Conservation (phyloP, 1,140 invertebrate genomes). For the Drosophila pachea region DNA sequence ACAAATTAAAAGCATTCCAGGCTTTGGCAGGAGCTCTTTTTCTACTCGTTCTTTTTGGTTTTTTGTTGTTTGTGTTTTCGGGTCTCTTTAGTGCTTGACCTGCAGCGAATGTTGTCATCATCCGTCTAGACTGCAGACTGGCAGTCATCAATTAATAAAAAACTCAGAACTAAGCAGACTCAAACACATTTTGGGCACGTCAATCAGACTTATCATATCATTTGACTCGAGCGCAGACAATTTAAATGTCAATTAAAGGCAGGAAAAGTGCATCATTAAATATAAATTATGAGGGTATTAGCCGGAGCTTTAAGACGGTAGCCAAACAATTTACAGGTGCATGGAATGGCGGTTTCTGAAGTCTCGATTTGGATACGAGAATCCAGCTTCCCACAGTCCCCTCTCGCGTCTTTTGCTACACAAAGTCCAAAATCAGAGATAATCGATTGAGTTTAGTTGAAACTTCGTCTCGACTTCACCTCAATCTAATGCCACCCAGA, state of each 20-base stretch:
- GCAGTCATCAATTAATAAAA: constrained; percentile 72
- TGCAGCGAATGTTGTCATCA: constrained; percentile 75
- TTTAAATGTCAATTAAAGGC: constrained; percentile 74
- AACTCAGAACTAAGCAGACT: constrained; percentile 28
- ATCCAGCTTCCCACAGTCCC: too few relatives aligned
- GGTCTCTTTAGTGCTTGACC: constrained; percentile 43
- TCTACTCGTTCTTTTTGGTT: constrained; percentile 23
- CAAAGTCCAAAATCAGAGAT: neutral
- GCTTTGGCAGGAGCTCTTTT: constrained; percentile 11
- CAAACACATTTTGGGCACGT: constrained; percentile 36
- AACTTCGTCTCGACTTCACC: neutral
- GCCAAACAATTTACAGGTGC: constrained; percentile 34
- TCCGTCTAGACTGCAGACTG: constrained; percentile 27
- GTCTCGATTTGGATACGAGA: neutral
- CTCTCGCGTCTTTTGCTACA: too few relatives aligned
- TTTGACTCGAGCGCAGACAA: constrained; percentile 54
- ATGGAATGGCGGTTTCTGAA: neutral
- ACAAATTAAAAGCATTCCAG: constrained; percentile 72
- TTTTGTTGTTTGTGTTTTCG: constrained; percentile 5
- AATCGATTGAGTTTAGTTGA: neutral
- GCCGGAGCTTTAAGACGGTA: constrained; percentile 36
- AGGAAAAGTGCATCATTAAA: constrained; percentile 64
- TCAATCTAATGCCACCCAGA: neutral
- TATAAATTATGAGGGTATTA: constrained; percentile 70
- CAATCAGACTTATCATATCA: constrained; percentile 72